Evolutionary conservation across 2,113 vertebrate species (phyloP).

Genomic region (Xenopus tropicalis): UCB_Xtro_10.0 CM004449.2:31452501-31453000

Average conservation of each 20-base stretch:
- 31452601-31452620: conserved; percentile 56
- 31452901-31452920: too few relatives aligned
- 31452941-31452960: too few relatives aligned
- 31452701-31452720: neutral
- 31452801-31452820: too few relatives aligned
- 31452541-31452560: conserved; percentile 4
- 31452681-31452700: conserved; percentile 6
- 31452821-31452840: too few relatives aligned
- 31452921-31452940: too few relatives aligned
- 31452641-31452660: conserved; percentile 51
- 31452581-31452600: conserved; percentile 8
- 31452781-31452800: neutral
- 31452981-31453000: too few relatives aligned
- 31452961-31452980: too few relatives aligned
- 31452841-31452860: too few relatives aligned
- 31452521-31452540: neutral
- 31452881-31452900: too few relatives aligned
- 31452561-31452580: neutral
- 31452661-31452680: conserved; percentile 46
- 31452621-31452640: conserved; percentile 64
- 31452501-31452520: neutral
- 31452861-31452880: too few relatives aligned
- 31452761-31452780: neutral
- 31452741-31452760: conserved; percentile 1
- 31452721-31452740: too few relatives aligned